Base-by-base conservation (phyloP, 2,113 vertebrate species). In the Illadopsis cleaveri region DNA sequence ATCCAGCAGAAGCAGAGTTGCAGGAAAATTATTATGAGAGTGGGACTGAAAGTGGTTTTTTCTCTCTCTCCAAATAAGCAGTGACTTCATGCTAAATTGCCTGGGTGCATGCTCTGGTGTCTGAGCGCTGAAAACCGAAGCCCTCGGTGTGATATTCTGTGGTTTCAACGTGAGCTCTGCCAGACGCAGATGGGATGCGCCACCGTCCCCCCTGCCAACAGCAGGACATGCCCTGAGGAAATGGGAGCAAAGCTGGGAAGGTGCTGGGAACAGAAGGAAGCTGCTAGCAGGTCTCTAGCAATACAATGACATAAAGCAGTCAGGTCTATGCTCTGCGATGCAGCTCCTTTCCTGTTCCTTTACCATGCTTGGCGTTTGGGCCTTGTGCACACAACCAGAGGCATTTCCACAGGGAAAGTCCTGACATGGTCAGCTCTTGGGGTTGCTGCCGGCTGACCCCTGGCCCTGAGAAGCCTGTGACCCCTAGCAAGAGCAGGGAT, bases 251-350 rank as follows among this genome's bases (percentile, higher is more conserved):
- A 82, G 50, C 69, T 90, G 54, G 21, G 21, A 84, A 69, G 69
- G 44, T 85, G 60, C 82, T 78, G 69, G 53, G 60, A 95, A 69
- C 50, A 68, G 77, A 81, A 81, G 73, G 73, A 77, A 89, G 72
- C 53, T 69, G 62, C 68, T 80, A 68, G 71, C 53, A 92, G 73
- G 69, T 84, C 45, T 81, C 23, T 61, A 22, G 27, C 42, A 15
- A 31, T 64, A 37, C 61, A 71, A 42, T 22, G 31, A n/a, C 17
- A 53, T 24, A 20, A 78, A 73, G 64, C 69, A 92, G 69, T 51
- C 64, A 61, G 78, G 65, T 90, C 65, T 66, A 3, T 0, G 3
- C 37, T 44, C 56, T 4, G 10, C 1, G 0, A 17, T 28, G 60
- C 69, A 20, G 53, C 7, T 89, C 57, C 44, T 28, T 76, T 72